Evolutionary conservation across 2,797 vertebrate species (phyloP).

Genomic region (Parotocinclus haroldoi): DNA sequence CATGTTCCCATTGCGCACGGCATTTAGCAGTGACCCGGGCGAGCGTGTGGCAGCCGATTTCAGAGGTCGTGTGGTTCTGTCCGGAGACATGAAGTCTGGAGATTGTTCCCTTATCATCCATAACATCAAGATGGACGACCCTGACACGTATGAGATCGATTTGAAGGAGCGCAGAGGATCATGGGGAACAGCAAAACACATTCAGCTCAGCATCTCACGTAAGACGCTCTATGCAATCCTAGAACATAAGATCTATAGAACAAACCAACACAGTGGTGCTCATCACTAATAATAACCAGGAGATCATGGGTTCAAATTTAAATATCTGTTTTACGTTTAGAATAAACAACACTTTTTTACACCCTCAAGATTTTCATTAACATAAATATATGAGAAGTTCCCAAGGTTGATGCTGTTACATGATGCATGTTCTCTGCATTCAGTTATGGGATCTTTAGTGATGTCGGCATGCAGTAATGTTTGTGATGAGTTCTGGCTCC

Average conservation of each 20-base stretch:
- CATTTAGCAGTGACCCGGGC: constrained; percentile 61
- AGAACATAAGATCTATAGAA: neutral
- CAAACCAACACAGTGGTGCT: neutral
- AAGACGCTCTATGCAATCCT: constrained; percentile 30
- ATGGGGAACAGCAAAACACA: constrained; percentile 55
- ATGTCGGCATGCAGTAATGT: too few relatives aligned
- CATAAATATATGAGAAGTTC: too few relatives aligned
- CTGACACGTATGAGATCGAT: constrained; percentile 61
- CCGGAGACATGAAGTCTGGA: constrained; percentile 57
- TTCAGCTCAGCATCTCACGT: constrained; percentile 64
- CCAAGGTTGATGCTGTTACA: too few relatives aligned
- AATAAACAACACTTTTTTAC: too few relatives aligned
- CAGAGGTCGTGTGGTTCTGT: constrained; percentile 57
- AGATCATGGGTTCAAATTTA: too few relatives aligned
- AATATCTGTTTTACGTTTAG: too few relatives aligned
- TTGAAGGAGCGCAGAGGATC: constrained; percentile 58
- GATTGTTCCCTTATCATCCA: constrained; percentile 74
- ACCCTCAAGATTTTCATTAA: too few relatives aligned
- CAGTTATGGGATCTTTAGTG: too few relatives aligned
- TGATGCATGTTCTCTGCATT: too few relatives aligned
- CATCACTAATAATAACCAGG: neutral
- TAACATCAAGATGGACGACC: constrained; percentile 57
- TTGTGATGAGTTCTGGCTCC: too few relatives aligned
- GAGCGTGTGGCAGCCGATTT: constrained; percentile 58
- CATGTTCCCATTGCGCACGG: constrained; percentile 46